A percentile compares a stretch with the other conserved stretches of the same genome.
phyloP scores from a whole-genome alignment of 64 coral and sea anemone genomes.

The Catalaphyllia jardinei region DNA sequence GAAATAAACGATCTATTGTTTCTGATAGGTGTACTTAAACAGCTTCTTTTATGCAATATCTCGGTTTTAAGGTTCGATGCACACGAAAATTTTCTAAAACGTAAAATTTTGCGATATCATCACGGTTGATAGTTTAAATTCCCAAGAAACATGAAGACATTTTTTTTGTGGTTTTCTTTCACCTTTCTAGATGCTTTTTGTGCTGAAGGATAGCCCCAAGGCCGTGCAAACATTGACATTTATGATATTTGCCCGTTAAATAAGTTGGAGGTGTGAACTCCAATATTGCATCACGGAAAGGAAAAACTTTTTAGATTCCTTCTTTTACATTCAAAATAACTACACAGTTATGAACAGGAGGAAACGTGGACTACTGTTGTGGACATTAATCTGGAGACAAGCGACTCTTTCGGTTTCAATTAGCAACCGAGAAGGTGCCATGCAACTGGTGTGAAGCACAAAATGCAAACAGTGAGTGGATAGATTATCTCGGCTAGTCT shows the following conservation, averaged over 20 bases:
- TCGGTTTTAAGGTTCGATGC: background rate
- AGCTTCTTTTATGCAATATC: slow-evolving; percentile 36
- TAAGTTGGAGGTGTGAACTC: background rate
- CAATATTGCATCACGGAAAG: background rate
- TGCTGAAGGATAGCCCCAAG: background rate
- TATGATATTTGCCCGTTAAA: background rate
- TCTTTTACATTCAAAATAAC: no score
- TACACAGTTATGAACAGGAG: no score
- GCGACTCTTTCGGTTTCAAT: no score
- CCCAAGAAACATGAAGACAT: no score
- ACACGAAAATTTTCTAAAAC: background rate
- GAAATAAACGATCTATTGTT: slow-evolving; percentile 1
- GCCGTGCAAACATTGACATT: slow-evolving; percentile 9
- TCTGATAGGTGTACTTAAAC: background rate
- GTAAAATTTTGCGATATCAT: background rate
- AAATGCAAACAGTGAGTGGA: no score
- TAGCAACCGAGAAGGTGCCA: no score
- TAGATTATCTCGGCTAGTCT: no score
- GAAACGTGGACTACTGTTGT: no score
- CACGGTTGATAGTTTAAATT: no score
- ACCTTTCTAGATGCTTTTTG: background rate
- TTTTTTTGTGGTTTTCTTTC: no score
- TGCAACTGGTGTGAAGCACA: no score
- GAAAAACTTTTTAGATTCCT: background rate
- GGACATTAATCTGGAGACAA: no score